Percentiles rank a stretch among this genome's conserved stretches.
phyloP scores from a whole-genome alignment of 2,113 vertebrate genomes.

The Xenopus tropicalis region UCB_Xtro_10.0 CM004448.2:62156501-62157000 shows the following conservation, averaged over 20 bases:
- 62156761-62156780: neutral
- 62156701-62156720: constrained; percentile 1
- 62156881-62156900: too few species aligned
- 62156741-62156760: neutral
- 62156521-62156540: neutral
- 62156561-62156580: neutral
- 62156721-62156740: neutral
- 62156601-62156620: neutral
- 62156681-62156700: neutral
- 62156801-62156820: neutral
- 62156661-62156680: neutral
- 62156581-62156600: neutral
- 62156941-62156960: too few species aligned
- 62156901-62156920: too few species aligned
- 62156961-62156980: too few species aligned
- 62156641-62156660: neutral
- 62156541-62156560: neutral
- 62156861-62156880: too few species aligned
- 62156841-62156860: too few species aligned
- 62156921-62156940: too few species aligned
- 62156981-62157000: too few species aligned
- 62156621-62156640: neutral
- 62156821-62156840: too few species aligned
- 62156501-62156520: neutral
- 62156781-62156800: neutral